A percentile compares a stretch with the other conserved stretches of the same genome.
These are phyloP conservation scores for Labroides dimidiatus DNA, from an alignment of 2,797 vertebrate genomes.

Conservation along the genomic window DNA sequence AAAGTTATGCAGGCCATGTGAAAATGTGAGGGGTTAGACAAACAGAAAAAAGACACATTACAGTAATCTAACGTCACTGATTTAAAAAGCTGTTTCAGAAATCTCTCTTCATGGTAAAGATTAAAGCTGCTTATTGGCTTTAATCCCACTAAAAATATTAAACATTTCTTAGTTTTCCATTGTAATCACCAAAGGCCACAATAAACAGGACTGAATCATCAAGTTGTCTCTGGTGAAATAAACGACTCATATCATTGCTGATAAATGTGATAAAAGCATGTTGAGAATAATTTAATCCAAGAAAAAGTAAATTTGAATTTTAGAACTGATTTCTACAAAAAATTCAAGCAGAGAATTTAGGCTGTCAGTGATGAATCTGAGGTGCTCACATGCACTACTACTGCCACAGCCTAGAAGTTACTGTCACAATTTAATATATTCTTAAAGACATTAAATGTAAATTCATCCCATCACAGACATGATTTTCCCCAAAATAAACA, in stretches of 20 bases:
- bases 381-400: too few relatives aligned
- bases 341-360: too few relatives aligned
- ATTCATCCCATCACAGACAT: too few relatives aligned
- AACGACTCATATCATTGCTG: not conserved
- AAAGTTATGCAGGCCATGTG: too few relatives aligned
- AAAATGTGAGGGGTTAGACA: too few relatives aligned
- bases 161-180: not conserved
- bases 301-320: too few relatives aligned
- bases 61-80: not conserved
- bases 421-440: too few relatives aligned
- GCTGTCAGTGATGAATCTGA: too few relatives aligned
- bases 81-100: not conserved
- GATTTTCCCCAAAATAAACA: too few relatives aligned
- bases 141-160: not conserved
- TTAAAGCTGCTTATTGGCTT: not conserved
- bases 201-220: slow-evolving; percentile 28
- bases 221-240: not conserved
- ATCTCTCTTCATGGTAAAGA: not conserved
- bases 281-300: not conserved
- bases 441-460: too few relatives aligned
- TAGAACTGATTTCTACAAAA: too few relatives aligned
- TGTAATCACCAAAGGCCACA: slow-evolving; percentile 4
- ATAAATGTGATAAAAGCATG: not conserved
- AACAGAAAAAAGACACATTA: not conserved
- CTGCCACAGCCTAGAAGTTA: too few relatives aligned